These are phyloP conservation scores for Mylabris sibirica DNA, from an alignment of 2,888 invertebrate genomes.

Conservation along the genomic window DNA sequence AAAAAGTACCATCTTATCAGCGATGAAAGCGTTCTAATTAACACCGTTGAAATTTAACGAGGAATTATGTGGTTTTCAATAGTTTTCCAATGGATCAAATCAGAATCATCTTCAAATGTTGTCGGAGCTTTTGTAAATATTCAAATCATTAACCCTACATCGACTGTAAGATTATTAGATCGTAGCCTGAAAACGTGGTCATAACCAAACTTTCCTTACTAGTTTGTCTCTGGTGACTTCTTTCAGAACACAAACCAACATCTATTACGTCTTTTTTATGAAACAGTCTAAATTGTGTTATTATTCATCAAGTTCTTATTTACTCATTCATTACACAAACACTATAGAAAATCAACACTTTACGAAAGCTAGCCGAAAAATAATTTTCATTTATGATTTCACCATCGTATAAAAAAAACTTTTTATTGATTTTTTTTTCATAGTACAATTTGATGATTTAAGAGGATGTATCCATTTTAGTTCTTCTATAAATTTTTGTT, in stretches of 20 bases:
- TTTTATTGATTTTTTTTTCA: background rate
- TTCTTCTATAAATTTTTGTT: conserved; percentile 7
- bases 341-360: background rate
- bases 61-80: background rate
- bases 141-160: background rate
- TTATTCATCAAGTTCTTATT: background rate
- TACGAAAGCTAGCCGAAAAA: background rate
- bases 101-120: background rate
- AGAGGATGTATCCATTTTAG: conserved; percentile 3
- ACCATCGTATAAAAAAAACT: background rate
- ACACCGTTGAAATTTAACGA: background rate
- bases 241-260: too few species aligned
- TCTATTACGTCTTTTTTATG: too few species aligned
- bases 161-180: background rate
- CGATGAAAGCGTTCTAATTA: conserved; percentile 11
- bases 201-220: background rate
- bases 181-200: background rate
- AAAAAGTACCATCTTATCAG: conserved; percentile 4
- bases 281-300: too few species aligned
- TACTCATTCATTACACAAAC: background rate
- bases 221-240: too few species aligned
- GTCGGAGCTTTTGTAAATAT: background rate
- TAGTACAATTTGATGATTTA: background rate
- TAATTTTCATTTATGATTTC: background rate
- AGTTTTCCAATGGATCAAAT: background rate